Evolutionary conservation across 1,140 invertebrate species (phyloP), one percentile per base, ranked within the genome.

Genomic region (Sycobia sp.): DNA sequence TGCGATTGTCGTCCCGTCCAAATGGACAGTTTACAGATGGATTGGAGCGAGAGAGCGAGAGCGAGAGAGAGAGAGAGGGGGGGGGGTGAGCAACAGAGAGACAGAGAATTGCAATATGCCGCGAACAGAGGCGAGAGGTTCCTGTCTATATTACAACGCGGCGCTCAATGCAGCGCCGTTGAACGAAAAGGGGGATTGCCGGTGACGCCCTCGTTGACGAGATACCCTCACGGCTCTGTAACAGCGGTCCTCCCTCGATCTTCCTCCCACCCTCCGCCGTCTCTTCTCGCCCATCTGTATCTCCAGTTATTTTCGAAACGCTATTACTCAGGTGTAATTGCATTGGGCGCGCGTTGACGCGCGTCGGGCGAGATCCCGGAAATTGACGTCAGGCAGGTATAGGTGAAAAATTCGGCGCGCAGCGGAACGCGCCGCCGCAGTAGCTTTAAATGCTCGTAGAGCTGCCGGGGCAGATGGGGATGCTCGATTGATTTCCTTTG

Each of bases 261-360:
- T n/a, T n/a, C n/a, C n/a, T 7, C n/a, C 5, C 14, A 22, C 1
- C 13, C 14, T 4, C 13, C 22, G 20, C 22, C 44, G 9, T 9
- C 7, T 3, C 29, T n/a, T n/a, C 53, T 41, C 53, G 13, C 25
- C 10, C 22, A 5, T 7, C n/a, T 18, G 11, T 29, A n/a, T n/a
- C 11, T 27, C 20, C 20, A 32, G 56, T 59, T 50, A 61, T 20
- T 61, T 53, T 61, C 36, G 47, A 13, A 13, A 53, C 36, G 47
- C 58, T 61, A 61, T 61, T 61, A 61, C 49, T 61, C 58, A 61
- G 58, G 58, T 61, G 58, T 61, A 61, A 61, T 61, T 61, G 49
- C 56, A 36, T 59, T 46, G 44, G n/a, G 46, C 25, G 25, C 22
- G n/a, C 46, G 46, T 39, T 49, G 56, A 49, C 44, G 56, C 18